A percentile compares a stretch with the other conserved stretches of the same genome.
phyloP scores from a whole-genome alignment of 2,888 invertebrate genomes.

The Drosophila pseudotalamancana region DNA sequence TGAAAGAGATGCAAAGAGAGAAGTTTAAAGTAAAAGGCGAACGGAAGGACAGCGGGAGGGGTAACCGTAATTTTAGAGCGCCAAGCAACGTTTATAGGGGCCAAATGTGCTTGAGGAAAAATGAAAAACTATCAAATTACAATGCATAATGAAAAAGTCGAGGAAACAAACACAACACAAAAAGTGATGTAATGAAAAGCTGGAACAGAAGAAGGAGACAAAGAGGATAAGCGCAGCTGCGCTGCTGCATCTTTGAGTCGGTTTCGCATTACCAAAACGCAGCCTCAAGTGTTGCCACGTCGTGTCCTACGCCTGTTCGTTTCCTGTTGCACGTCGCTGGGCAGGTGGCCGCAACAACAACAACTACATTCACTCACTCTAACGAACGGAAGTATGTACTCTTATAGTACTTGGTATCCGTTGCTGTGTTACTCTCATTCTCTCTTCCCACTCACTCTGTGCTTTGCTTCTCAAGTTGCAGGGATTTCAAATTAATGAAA shows the following conservation, averaged over 20 bases:
- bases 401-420: conserved; percentile 28
- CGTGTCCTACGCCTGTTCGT: conserved; percentile 9
- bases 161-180: conserved; percentile 32
- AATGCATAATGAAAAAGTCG: conserved; percentile 20
- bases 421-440: conserved; percentile 6
- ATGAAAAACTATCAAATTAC: conserved; percentile 64
- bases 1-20: conserved; percentile 18
- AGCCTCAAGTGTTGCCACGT: conserved; percentile 41
- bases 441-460: neutral
- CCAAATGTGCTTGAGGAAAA: conserved; percentile 55
- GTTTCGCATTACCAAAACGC: conserved; percentile 47
- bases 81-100: conserved; percentile 61
- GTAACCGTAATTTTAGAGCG: conserved; percentile 53
- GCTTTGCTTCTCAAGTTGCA: conserved; percentile 4
- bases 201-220: conserved; percentile 18
- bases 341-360: conserved; percentile 37
- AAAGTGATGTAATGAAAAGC: conserved; percentile 51
- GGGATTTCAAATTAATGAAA: conserved; percentile 18
- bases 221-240: conserved; percentile 19
- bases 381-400: conserved; percentile 42
- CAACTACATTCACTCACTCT: conserved; percentile 5
- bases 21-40: neutral
- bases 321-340: conserved; percentile 41
- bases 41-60: neutral
- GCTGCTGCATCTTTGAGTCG: conserved; percentile 35